phyloP scores from a whole-genome alignment of 1,140 invertebrate genomes.

The Coenobita brevimanus region DNA sequence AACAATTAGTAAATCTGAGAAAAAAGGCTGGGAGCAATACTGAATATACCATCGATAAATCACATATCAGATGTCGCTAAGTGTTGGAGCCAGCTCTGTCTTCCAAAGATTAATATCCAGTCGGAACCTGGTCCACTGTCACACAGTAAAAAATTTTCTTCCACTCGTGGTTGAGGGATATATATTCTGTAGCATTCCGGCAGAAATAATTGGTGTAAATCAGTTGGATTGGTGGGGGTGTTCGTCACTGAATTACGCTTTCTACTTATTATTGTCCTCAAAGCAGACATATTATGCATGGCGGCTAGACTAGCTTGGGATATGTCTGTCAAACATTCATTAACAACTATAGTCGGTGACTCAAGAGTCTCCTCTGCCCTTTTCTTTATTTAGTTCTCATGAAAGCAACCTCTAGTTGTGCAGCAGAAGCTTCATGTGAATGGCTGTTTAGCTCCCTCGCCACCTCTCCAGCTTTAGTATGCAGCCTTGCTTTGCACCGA shows the following conservation, averaged over 20 bases:
- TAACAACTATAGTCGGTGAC: conserved; percentile 12
- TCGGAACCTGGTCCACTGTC: neutral
- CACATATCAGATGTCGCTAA: conserved; percentile 34
- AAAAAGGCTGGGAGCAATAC: conserved; percentile 1
- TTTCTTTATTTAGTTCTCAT: neutral
- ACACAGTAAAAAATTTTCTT: neutral
- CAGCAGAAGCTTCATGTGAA: conserved; percentile 9
- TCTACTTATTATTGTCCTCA: neutral
- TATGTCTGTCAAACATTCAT: neutral
- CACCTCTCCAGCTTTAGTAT: neutral
- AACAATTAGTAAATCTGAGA: neutral
- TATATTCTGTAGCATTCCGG: neutral
- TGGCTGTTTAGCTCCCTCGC: neutral
- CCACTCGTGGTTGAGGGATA: neutral
- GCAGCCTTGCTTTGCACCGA: neutral
- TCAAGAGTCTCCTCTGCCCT: neutral
- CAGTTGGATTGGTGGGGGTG: neutral
- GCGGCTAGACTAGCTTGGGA: neutral
- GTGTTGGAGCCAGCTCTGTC: conserved; percentile 12
- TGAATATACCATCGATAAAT: conserved; percentile 16
- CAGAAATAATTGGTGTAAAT: neutral
- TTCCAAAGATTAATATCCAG: conserved; percentile 23
- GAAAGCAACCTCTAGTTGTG: neutral
- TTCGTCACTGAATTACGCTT: neutral
- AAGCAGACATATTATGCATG: neutral